Percentiles rank a stretch among this genome's conserved stretches.
phyloP scores from a whole-genome alignment of 2,888 invertebrate genomes.

The Drosophila koepferae region DNA sequence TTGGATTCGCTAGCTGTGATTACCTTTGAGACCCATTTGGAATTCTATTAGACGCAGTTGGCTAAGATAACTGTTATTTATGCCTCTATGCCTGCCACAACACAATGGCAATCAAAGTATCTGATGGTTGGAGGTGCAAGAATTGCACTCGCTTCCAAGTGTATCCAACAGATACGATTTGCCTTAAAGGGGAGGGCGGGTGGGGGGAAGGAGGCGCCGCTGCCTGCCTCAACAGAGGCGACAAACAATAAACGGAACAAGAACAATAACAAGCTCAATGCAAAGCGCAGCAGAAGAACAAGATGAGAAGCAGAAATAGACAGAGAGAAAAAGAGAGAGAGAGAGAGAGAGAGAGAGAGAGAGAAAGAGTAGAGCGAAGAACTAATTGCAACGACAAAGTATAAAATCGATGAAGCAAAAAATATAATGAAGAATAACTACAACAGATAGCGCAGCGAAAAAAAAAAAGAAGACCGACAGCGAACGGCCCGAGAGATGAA shows the following conservation, averaged over 20 bases:
- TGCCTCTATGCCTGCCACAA: constrained; percentile 19
- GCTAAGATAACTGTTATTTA: constrained; percentile 30
- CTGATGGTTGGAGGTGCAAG: constrained; percentile 52
- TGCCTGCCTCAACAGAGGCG: constrained; percentile 55
- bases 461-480: constrained; percentile 19
- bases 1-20: constrained; percentile 4
- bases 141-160: constrained; percentile 31
- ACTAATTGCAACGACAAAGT: constrained; percentile 81
- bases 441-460: constrained; percentile 37
- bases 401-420: constrained; percentile 77
- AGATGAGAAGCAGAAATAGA: constrained; percentile 17
- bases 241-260: constrained; percentile 40
- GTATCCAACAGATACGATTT: constrained; percentile 43
- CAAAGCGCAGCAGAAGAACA: constrained; percentile 23
- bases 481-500: not conserved
- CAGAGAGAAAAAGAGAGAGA: not conserved
- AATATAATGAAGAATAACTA: constrained; percentile 68
- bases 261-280: constrained; percentile 25
- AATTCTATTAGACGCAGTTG: constrained; percentile 14
- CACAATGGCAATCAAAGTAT: constrained; percentile 56
- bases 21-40: constrained; percentile 10
- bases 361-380: constrained; percentile 48
- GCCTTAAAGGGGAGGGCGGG: constrained; percentile 13
- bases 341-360: constrained; percentile 9
- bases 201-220: constrained; percentile 10